Percentiles rank a stretch among this genome's conserved stretches.
Conservation (phyloP, 1,140 invertebrate species). For the Microplitis demolitor region DNA sequence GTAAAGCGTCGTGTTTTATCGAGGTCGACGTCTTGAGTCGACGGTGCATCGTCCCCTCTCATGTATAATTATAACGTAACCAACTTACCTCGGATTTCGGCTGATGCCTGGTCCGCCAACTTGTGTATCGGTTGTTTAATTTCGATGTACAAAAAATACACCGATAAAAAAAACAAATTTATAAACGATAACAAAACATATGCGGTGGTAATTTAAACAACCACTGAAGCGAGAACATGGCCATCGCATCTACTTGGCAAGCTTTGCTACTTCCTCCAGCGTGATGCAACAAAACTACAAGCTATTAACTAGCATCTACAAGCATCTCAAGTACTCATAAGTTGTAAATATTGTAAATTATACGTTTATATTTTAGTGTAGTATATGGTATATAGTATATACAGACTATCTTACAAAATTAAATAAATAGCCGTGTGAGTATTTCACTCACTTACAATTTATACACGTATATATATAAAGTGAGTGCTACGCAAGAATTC, state of each 20-base stretch:
- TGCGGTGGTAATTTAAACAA: not conserved
- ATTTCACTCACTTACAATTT: slow-evolving; percentile 6
- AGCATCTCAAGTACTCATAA: not conserved
- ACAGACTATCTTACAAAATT: not conserved
- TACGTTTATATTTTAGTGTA: not conserved
- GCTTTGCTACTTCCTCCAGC: not conserved
- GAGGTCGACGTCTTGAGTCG: slow-evolving; percentile 29
- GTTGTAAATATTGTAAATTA: not conserved
- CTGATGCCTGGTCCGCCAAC: not conserved
- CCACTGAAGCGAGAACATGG: not conserved
- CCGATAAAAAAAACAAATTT: not conserved
- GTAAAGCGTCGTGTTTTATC: slow-evolving; percentile 19
- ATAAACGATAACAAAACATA: not conserved
- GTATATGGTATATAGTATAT: not conserved
- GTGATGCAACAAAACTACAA: not conserved
- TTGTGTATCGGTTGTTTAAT: not conserved
- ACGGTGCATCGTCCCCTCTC: slow-evolving; percentile 29
- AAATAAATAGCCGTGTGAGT: not conserved
- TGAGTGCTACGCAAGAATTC: slow-evolving; percentile 3
- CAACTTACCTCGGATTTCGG: slow-evolving; percentile 27
- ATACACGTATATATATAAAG: not conserved
- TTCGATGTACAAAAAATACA: not conserved
- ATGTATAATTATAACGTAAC: slow-evolving; percentile 32
- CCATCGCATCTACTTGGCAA: not conserved
- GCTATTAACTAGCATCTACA: not conserved